Evolutionary conservation across 2,797 vertebrate species (phyloP).

Genomic region (Graptemys geographica): DNA sequence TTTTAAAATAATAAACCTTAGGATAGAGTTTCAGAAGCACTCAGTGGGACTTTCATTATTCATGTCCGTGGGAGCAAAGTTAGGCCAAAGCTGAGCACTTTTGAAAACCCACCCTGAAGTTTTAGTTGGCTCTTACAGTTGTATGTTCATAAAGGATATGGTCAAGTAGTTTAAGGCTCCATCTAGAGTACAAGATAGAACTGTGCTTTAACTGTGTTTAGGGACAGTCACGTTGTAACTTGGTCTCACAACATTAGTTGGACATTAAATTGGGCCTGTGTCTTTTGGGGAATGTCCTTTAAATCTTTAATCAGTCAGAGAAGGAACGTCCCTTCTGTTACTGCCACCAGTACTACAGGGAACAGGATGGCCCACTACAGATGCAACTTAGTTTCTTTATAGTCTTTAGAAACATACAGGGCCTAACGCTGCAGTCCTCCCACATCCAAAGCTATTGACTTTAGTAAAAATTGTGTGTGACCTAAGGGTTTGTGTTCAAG

Average conservation of each 20-base stretch:
- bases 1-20: not conserved
- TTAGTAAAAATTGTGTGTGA: not conserved
- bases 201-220: not conserved
- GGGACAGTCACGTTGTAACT: not conserved
- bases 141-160: not conserved
- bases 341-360: not conserved
- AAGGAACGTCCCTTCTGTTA: rapidly evolving
- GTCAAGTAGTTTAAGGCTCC: not conserved
- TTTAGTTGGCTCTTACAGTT: not conserved
- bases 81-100: not conserved
- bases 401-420: not conserved
- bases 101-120: not conserved
- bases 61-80: not conserved
- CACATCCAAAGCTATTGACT: not conserved
- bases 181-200: not conserved
- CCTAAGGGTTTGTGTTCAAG: not conserved
- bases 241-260: not conserved
- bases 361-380: not conserved
- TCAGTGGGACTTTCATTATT: not conserved
- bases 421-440: not conserved
- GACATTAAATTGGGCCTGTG: not conserved
- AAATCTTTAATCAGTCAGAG: not conserved
- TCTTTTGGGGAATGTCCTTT: not conserved
- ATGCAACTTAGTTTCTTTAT: not conserved
- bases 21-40: constrained; percentile 2